These are phyloP conservation scores for Bothrops alternatus DNA, from an alignment of 2,797 vertebrate species.

Conservation along the genomic window DNA sequence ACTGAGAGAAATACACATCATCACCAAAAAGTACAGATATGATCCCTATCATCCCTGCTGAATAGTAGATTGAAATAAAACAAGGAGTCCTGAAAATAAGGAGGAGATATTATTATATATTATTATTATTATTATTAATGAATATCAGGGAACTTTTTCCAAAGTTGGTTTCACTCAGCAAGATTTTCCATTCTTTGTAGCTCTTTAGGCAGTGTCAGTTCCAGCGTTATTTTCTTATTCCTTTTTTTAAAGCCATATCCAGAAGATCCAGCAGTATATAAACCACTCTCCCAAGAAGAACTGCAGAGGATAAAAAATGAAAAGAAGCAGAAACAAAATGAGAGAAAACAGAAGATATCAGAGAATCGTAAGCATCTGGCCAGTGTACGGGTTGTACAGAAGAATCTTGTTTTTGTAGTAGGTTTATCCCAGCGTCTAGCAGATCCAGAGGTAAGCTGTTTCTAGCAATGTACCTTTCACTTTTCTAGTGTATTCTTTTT, in stretches of 20 bases:
- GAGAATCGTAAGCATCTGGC: slow-evolving; percentile 99
- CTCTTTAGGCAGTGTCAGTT: neutral
- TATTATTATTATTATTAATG: no score
- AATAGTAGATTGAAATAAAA: neutral
- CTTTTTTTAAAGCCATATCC: slow-evolving; percentile 87
- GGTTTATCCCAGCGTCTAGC: slow-evolving; percentile 95
- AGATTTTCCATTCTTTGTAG: neutral
- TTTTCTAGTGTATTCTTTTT: neutral
- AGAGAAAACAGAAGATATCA: slow-evolving; percentile 99
- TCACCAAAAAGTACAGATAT: neutral
- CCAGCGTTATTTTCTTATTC: slow-evolving; percentile 12
- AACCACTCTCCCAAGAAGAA: slow-evolving; percentile 98
- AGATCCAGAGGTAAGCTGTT: slow-evolving; percentile 88
- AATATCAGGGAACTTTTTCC: neutral
- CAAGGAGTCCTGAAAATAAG: neutral
- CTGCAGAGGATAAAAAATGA: slow-evolving; percentile 99
- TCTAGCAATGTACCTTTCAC: neutral
- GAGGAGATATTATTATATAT: neutral
- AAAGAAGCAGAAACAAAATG: slow-evolving; percentile 99
- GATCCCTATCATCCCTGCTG: neutral
- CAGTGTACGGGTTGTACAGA: slow-evolving; percentile 96
- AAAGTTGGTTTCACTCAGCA: neutral
- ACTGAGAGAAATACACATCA: neutral
- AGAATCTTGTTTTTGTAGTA: slow-evolving; percentile 98
- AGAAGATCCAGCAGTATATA: slow-evolving; percentile 99